Evolutionary conservation across 2,888 invertebrate genomes (phyloP).

Genomic region (Lottia gigantea): DNA sequence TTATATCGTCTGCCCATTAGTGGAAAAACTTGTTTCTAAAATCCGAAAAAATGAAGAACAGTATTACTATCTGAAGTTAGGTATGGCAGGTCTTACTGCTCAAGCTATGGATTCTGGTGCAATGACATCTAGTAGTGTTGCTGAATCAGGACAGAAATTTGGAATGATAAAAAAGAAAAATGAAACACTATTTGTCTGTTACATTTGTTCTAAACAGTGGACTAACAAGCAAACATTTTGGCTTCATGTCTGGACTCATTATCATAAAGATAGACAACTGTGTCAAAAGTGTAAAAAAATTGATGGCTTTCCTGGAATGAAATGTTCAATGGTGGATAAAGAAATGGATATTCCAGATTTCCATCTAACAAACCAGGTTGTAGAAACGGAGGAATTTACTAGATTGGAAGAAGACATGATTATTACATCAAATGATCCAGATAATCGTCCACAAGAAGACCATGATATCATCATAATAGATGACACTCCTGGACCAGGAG

Average conservation of each 20-base stretch:
- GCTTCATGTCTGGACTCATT: slow-evolving; percentile 1
- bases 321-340: background rate
- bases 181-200: background rate
- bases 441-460: background rate
- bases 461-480: background rate
- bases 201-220: background rate
- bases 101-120: background rate
- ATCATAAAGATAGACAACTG: background rate
- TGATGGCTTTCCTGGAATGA: background rate
- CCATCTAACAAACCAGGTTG: background rate
- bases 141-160: background rate
- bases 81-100: background rate
- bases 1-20: background rate
- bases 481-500: background rate
- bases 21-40: background rate
- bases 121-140: background rate
- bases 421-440: background rate
- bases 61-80: background rate
- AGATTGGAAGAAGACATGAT: background rate
- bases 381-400: background rate
- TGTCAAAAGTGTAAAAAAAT: background rate
- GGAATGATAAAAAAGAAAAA: background rate
- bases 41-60: background rate
- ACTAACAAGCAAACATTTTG: background rate
- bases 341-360: background rate